These are phyloP conservation scores for Leuctra nigra DNA, from an alignment of 2,888 invertebrate genomes.

Conservation along the genomic window DNA sequence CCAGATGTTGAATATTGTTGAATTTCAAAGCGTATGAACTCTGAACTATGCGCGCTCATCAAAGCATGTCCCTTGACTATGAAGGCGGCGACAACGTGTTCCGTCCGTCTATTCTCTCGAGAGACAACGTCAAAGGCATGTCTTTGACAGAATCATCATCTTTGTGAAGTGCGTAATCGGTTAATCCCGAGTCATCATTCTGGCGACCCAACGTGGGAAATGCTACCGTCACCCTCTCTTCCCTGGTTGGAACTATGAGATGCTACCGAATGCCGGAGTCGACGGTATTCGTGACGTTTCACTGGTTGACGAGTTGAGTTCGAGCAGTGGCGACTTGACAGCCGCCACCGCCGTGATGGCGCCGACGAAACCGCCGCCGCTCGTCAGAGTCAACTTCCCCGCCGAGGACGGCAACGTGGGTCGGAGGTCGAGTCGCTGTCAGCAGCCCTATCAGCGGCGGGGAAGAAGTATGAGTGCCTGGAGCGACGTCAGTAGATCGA, in stretches of 20 bases:
- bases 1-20: too few relatives aligned
- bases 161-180: too few relatives aligned
- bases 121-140: too few relatives aligned
- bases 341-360: conserved; percentile 37
- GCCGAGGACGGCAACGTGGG: conserved; percentile 35
- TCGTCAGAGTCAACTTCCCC: conserved; percentile 56
- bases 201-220: conserved; percentile 21
- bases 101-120: too few relatives aligned
- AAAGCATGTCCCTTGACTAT: too few relatives aligned
- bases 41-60: too few relatives aligned
- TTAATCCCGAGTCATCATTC: too few relatives aligned
- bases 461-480: conserved; percentile 76
- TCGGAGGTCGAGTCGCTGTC: conserved; percentile 16
- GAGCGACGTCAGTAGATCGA: conserved; percentile 80
- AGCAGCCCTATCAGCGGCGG: conserved; percentile 36
- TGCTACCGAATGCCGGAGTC: conserved; percentile 37
- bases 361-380: conserved; percentile 34
- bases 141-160: too few relatives aligned
- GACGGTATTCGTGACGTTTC: conserved; percentile 32
- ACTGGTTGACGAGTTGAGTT: conserved; percentile 26
- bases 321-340: conserved; percentile 15
- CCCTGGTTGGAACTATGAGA: conserved; percentile 41
- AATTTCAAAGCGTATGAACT: too few relatives aligned
- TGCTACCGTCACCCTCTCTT: conserved; percentile 27
- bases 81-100: too few relatives aligned